phyloP scores from a whole-genome alignment of 2,797 vertebrate species.

The Gymnopithys bicolor region DNA sequence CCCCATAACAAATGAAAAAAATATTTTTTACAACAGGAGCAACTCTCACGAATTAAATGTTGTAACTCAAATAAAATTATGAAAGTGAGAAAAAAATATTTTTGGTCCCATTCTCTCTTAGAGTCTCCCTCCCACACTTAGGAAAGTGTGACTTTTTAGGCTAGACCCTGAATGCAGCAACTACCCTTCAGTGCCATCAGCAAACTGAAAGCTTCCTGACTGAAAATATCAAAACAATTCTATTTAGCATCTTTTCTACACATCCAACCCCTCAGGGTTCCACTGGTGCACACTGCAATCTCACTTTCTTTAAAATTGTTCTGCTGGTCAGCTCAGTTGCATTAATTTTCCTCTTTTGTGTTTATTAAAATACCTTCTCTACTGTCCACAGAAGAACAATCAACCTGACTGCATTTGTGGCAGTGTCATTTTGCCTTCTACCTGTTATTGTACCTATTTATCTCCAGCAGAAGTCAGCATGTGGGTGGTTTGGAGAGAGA shows the following conservation, averaged over 20 bases:
- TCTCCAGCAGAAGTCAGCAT: conserved; percentile 16
- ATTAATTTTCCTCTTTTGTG: conserved; percentile 19
- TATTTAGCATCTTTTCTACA: not conserved
- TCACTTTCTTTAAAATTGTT: not conserved
- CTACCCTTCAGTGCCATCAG: not conserved
- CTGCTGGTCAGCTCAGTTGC: not conserved
- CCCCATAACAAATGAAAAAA: not conserved
- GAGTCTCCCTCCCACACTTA: not conserved
- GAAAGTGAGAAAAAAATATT: not conserved
- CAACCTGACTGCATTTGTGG: not conserved
- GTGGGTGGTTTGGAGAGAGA: conserved; percentile 53
- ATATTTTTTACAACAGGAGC: not conserved
- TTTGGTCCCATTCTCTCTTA: not conserved
- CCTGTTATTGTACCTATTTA: conserved; percentile 18
- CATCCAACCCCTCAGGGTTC: not conserved
- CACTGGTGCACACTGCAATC: not conserved
- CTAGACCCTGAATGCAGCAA: not conserved
- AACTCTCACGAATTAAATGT: not conserved
- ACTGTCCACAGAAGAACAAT: not conserved
- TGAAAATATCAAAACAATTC: not conserved
- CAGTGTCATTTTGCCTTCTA: conserved; percentile 19
- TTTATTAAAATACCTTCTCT: not conserved
- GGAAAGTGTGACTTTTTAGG: not conserved
- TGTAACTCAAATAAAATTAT: not conserved
- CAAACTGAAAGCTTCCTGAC: not conserved